phyloP scores from a whole-genome alignment of 2,888 invertebrate genomes.

The Xanthia icteritia region DNA sequence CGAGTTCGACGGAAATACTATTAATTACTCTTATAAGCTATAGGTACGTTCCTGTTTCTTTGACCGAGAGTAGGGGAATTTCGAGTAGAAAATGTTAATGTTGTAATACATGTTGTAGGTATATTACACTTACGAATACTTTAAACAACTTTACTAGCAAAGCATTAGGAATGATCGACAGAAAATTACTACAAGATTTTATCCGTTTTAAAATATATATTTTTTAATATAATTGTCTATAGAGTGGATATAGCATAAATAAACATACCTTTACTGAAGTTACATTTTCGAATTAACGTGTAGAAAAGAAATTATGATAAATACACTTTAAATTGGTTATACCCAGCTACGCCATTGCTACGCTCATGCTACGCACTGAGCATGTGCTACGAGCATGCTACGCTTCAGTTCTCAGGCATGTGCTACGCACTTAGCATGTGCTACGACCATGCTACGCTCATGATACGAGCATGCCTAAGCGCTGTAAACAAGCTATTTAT shows the following conservation, averaged over 20 bases:
- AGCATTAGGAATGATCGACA: neutral
- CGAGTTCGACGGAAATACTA: slow-evolving; percentile 73
- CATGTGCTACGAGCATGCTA: neutral
- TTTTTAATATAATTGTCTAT: neutral
- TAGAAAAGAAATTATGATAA: neutral
- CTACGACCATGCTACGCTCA: neutral
- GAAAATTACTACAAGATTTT: no score
- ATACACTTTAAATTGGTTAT: neutral
- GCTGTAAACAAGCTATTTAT: neutral
- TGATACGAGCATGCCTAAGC: neutral
- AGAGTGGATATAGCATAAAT: neutral
- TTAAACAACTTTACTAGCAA: neutral
- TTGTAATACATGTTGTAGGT: neutral
- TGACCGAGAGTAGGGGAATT: slow-evolving; percentile 59
- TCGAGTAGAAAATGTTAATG: neutral
- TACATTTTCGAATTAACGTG: neutral
- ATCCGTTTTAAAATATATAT: no score
- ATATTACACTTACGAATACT: neutral
- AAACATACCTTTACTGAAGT: neutral
- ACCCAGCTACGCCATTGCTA: no score
- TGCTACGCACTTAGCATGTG: neutral
- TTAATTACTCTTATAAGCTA: slow-evolving; percentile 77
- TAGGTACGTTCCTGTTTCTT: slow-evolving; percentile 66
- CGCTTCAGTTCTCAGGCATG: no score
- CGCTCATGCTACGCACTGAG: no score